Evolutionary conservation across 1,140 invertebrate species (phyloP).

Genomic region (Eriocheir sinensis): DNA sequence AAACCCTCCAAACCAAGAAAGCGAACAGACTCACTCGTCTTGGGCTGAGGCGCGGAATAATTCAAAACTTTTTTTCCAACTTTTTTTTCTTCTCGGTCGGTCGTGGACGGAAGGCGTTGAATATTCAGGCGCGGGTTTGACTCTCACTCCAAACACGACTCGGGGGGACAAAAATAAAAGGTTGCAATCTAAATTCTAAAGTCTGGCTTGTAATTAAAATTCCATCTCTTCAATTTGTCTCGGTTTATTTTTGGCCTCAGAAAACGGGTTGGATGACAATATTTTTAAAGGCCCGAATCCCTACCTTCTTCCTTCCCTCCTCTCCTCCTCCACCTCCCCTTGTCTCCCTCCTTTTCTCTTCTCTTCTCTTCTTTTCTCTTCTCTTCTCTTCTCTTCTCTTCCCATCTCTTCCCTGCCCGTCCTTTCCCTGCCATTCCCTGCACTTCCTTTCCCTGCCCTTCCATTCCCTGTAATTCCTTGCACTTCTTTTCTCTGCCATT

Average conservation of each 20-base stretch:
- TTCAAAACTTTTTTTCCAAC: too few species aligned
- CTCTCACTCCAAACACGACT: too few species aligned
- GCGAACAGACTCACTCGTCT: too few species aligned
- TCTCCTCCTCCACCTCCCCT: not conserved
- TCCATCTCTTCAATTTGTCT: constrained; percentile 3
- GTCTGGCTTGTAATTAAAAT: not conserved
- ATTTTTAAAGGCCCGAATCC: too few species aligned
- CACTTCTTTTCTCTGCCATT: not conserved
- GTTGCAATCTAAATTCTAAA: not conserved
- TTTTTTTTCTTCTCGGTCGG: too few species aligned
- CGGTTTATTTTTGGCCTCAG: not conserved
- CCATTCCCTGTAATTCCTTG: too few species aligned
- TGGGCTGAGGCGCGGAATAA: too few species aligned
- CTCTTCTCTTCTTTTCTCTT: not conserved
- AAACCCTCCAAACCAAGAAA: too few species aligned
- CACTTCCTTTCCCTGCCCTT: too few species aligned
- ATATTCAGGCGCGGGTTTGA: too few species aligned
- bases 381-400: not conserved
- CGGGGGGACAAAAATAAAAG: not conserved
- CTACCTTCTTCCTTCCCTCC: not conserved
- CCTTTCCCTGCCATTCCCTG: not conserved
- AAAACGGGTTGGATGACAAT: too few species aligned
- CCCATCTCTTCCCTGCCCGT: not conserved
- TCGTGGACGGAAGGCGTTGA: too few species aligned
- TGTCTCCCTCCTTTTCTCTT: not conserved